Evolutionary conservation across 2,888 invertebrate species (phyloP).

Genomic region (Junonia oenone): DNA sequence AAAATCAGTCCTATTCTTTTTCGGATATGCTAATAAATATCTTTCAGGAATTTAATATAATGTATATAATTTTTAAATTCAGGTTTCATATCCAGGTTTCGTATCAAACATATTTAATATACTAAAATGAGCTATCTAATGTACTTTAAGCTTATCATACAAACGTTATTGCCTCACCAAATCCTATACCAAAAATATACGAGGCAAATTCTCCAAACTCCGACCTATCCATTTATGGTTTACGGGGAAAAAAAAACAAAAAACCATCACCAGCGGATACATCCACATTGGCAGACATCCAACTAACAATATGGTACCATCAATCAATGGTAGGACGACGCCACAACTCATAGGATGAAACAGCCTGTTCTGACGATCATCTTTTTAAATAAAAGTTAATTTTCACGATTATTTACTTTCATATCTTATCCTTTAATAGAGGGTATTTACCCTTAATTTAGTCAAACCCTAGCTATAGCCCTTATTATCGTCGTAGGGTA

Average conservation of each 20-base stretch:
- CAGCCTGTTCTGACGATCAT: background rate
- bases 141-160: background rate
- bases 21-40: too few species aligned
- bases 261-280: conserved; percentile 9
- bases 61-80: too few species aligned
- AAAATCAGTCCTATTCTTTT: too few species aligned
- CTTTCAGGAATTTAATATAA: too few species aligned
- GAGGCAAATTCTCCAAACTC: background rate
- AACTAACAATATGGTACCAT: conserved; percentile 17
- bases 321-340: conserved; percentile 12
- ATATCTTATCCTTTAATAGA: too few species aligned
- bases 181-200: background rate
- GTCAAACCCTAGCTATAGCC: too few species aligned
- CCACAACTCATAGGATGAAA: background rate
- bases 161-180: background rate
- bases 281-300: conserved; percentile 18
- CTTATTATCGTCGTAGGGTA: too few species aligned
- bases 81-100: too few species aligned
- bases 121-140: too few species aligned
- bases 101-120: too few species aligned
- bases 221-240: conserved; percentile 1
- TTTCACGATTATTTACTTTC: too few species aligned
- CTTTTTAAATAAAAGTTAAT: background rate
- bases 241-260: conserved; percentile 2
- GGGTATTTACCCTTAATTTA: too few species aligned